phyloP scores from a whole-genome alignment of 2,888 invertebrate genomes.

The Ferrisia virgata region DNA sequence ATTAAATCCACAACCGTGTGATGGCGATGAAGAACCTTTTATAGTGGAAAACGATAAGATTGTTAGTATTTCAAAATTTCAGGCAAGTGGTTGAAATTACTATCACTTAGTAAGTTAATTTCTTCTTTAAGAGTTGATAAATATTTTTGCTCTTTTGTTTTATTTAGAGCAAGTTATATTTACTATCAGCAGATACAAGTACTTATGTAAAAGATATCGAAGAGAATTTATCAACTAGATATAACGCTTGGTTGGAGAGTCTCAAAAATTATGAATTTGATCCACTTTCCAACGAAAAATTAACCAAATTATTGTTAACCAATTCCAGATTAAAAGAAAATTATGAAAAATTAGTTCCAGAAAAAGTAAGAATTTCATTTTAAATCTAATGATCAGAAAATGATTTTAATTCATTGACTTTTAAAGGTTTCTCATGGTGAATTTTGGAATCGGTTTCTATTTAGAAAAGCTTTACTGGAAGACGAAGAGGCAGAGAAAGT shows the following conservation, averaged over 20 bases:
- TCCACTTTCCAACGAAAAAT: conserved; percentile 59
- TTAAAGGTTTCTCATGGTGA: conserved; percentile 66
- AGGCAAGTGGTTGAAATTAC: conserved; percentile 53
- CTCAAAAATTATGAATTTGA: conserved; percentile 54
- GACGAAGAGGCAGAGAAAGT: conserved; percentile 69
- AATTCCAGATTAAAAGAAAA: conserved; percentile 62
- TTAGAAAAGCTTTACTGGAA: conserved; percentile 74
- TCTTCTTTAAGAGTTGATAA: neutral
- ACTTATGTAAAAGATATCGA: conserved; percentile 71
- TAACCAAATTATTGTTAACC: conserved; percentile 62
- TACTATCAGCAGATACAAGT: conserved; percentile 68
- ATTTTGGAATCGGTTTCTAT: conserved; percentile 81
- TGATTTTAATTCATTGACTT: neutral
- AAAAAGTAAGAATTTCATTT: conserved; percentile 52
- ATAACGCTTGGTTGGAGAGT: conserved; percentile 61
- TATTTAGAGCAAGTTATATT: conserved; percentile 65
- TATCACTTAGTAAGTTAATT: too few species aligned
- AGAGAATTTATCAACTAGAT: conserved; percentile 57
- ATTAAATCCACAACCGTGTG: conserved; percentile 65
- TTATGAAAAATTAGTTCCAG: conserved; percentile 68
- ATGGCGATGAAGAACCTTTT: conserved; percentile 69
- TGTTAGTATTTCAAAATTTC: conserved; percentile 62
- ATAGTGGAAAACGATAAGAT: conserved; percentile 64
- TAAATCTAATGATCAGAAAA: neutral
- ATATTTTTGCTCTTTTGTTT: neutral